phyloP scores from a whole-genome alignment of 35 echinoderm and acorn worm genomes.

The Strongylocentrotus purpuratus region DNA sequence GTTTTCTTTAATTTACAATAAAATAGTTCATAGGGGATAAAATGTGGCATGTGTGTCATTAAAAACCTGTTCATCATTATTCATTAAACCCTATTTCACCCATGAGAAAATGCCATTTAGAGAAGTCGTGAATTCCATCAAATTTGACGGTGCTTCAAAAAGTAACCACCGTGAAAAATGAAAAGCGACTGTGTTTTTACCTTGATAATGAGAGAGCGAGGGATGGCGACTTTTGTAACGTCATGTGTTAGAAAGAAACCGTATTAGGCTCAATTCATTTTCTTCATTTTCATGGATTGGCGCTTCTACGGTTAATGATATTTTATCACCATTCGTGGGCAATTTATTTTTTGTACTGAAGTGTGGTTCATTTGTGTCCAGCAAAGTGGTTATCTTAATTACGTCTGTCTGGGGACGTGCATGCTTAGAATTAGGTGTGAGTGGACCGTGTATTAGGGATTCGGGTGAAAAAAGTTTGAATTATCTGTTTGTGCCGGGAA shows the following conservation, averaged over 20 bases:
- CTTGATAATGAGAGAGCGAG: background rate
- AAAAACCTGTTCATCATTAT: constrained; percentile 13
- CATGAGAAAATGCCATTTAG: constrained; percentile 11
- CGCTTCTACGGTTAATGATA: background rate
- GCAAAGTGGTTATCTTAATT: background rate
- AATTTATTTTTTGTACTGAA: constrained; percentile 5
- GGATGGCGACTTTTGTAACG: background rate
- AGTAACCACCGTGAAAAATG: background rate
- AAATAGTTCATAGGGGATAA: background rate
- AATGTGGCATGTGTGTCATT: background rate
- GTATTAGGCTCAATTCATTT: background rate
- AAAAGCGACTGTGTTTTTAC: background rate
- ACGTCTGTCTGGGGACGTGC: background rate
- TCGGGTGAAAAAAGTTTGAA: background rate
- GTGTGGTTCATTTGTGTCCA: background rate
- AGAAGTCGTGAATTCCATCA: background rate
- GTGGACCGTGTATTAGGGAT: background rate
- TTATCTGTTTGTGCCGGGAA: background rate
- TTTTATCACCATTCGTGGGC: background rate
- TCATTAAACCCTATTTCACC: constrained; percentile 17
- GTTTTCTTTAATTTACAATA: background rate
- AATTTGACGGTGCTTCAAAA: constrained; percentile 17
- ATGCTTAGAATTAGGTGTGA: background rate
- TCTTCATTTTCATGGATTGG: background rate
- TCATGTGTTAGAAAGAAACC: background rate